Conservation (phyloP, 1,140 invertebrate species). For the Cydia fagiglandana region DNA sequence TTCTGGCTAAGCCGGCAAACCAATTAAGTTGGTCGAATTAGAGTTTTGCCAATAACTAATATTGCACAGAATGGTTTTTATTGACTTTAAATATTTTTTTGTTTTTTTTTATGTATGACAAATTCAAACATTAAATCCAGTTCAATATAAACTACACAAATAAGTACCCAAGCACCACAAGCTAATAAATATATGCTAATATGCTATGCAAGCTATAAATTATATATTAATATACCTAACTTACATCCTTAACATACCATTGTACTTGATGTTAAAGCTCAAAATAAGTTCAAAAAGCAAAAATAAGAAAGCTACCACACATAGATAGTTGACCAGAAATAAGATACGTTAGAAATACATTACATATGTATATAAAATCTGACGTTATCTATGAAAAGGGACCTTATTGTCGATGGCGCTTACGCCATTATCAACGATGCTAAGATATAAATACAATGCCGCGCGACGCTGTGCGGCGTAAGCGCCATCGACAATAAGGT, state of each 20-base stretch:
- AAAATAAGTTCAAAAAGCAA: constrained; percentile 46
- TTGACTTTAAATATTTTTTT: no score
- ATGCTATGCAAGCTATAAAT: constrained; percentile 56
- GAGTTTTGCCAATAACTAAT: background rate
- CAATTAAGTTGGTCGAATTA: background rate
- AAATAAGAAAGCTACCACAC: constrained; percentile 27
- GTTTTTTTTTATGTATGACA: background rate
- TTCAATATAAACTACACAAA: constrained; percentile 51
- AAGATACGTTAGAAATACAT: constrained; percentile 38
- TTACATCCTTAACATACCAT: constrained; percentile 56
- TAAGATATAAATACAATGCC: no score
- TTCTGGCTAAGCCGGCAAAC: no score
- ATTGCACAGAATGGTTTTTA: background rate
- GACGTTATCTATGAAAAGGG: no score
- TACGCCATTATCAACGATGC: no score
- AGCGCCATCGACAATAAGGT: no score
- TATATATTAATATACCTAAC: constrained; percentile 58
- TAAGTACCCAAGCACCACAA: constrained; percentile 73
- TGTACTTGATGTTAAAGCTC: constrained; percentile 75
- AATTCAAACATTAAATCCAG: constrained; percentile 52
- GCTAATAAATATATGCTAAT: constrained; percentile 58
- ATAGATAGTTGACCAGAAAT: constrained; percentile 41
- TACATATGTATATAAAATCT: background rate
- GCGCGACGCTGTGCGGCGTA: no score
- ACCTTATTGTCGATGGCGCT: no score